These are phyloP conservation scores for Heterotilapia buettikoferi DNA, from an alignment of 2,113 vertebrate genomes.

Conservation along the genomic window DNA sequence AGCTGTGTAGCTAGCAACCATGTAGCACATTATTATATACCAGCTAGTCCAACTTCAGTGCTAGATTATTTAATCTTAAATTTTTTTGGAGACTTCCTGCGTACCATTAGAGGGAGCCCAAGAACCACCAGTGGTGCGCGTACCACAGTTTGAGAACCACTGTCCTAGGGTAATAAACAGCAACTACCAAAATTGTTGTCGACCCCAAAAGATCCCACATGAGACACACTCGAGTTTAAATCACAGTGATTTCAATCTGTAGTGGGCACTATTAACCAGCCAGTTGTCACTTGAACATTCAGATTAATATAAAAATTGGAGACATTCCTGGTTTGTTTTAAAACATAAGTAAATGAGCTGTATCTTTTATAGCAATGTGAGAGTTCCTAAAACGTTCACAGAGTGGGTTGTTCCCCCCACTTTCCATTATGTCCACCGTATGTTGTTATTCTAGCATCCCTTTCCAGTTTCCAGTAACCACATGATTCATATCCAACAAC, in stretches of 20 bases:
- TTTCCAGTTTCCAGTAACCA: neutral
- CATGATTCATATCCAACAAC: neutral
- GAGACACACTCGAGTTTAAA: neutral
- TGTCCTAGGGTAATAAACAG: neutral
- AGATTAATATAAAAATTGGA: neutral
- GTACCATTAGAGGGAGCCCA: fast-evolving
- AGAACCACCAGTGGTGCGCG: fast-evolving
- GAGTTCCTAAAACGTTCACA: neutral
- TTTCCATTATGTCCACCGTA: neutral
- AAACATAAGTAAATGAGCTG: neutral
- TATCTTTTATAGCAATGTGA: neutral
- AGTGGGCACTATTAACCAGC: neutral
- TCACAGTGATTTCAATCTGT: neutral
- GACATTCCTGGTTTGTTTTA: neutral
- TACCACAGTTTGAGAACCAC: neutral
- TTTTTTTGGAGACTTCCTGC: neutral
- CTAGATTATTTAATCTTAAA: fast-evolving
- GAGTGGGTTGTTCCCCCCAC: neutral
- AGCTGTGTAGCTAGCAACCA: neutral
- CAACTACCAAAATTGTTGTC: neutral
- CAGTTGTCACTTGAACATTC: neutral
- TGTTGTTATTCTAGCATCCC: neutral
- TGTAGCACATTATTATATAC: neutral
- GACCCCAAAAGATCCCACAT: neutral
- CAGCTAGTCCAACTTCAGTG: fast-evolving